Percentiles rank a stretch among this genome's conserved stretches.
Evolutionary conservation across 2,888 invertebrate species (phyloP).

Genomic region (Hyalella azteca): DNA sequence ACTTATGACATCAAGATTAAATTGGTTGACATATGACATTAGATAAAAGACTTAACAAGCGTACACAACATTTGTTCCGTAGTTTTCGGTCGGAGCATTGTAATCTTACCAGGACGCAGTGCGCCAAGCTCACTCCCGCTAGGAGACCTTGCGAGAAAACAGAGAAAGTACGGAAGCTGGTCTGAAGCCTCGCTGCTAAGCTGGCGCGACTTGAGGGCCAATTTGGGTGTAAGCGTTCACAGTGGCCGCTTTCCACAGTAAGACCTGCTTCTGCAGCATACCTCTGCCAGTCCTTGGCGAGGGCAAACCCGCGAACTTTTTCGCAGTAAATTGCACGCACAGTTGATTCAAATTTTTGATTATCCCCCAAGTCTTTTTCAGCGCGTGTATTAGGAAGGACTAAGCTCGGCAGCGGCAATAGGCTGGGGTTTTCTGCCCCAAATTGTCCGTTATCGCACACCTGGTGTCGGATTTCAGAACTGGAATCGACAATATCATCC

Average conservation of each 20-base stretch:
- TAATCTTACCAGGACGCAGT: slow-evolving; percentile 51
- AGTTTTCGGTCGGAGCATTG: no score
- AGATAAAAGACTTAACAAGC: not conserved
- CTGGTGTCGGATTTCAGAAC: not conserved
- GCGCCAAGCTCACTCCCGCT: slow-evolving; percentile 51
- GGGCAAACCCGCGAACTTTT: slow-evolving; percentile 48
- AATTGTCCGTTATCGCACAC: not conserved
- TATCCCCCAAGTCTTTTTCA: not conserved
- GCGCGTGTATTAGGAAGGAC: slow-evolving; percentile 27
- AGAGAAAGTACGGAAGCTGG: slow-evolving; percentile 54
- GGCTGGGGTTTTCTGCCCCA: not conserved
- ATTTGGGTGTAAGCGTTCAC: not conserved
- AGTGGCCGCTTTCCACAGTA: not conserved
- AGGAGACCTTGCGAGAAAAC: slow-evolving; percentile 53
- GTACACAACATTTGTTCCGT: no score
- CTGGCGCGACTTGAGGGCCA: not conserved
- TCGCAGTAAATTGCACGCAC: slow-evolving; percentile 51
- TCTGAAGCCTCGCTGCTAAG: slow-evolving; percentile 49
- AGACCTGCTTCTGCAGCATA: slow-evolving; percentile 2
- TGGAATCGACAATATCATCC: slow-evolving; percentile 9
- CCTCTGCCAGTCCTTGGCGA: slow-evolving; percentile 33
- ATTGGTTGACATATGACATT: no score
- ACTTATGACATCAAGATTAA: no score
- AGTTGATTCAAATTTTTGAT: slow-evolving; percentile 12
- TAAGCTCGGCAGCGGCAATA: not conserved